These are phyloP conservation scores for Himalopsyche tibetana DNA, from an alignment of 2,888 invertebrate species.

Conservation along the genomic window DNA sequence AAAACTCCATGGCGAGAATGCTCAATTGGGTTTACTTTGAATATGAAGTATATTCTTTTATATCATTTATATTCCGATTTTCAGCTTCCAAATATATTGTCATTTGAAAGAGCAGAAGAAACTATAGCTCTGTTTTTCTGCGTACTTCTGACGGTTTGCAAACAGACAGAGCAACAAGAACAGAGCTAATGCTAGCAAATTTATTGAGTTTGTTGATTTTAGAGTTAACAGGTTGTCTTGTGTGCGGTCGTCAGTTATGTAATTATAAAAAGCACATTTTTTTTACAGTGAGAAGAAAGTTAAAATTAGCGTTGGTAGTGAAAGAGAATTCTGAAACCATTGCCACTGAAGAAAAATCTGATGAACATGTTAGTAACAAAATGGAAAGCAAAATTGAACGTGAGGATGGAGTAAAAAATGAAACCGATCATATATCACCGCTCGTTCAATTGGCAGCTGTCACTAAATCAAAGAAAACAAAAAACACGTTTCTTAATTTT, in stretches of 20 bases:
- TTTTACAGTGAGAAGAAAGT: conserved; percentile 67
- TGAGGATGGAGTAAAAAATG: not conserved
- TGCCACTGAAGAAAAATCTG: conserved; percentile 12
- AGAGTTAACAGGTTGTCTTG: no score
- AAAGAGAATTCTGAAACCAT: conserved; percentile 32
- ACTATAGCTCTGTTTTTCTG: no score
- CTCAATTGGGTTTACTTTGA: not conserved
- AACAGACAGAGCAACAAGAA: no score
- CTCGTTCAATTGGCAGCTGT: not conserved
- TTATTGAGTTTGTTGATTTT: no score
- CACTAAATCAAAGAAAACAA: not conserved
- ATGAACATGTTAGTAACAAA: not conserved
- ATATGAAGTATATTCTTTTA: not conserved
- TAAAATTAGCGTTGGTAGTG: conserved; percentile 56
- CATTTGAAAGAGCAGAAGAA: no score
- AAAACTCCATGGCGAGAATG: no score
- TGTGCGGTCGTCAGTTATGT: no score
- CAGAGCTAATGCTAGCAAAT: no score
- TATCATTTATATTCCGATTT: no score
- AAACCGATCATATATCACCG: conserved; percentile 2
- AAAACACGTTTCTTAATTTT: not conserved
- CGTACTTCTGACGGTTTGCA: no score
- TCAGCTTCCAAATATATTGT: no score
- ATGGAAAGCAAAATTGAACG: not conserved
- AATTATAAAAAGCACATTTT: not conserved